Evolutionary conservation across 2,113 vertebrate species (phyloP).

Genomic region (Malurus alboscapulatus): DNA sequence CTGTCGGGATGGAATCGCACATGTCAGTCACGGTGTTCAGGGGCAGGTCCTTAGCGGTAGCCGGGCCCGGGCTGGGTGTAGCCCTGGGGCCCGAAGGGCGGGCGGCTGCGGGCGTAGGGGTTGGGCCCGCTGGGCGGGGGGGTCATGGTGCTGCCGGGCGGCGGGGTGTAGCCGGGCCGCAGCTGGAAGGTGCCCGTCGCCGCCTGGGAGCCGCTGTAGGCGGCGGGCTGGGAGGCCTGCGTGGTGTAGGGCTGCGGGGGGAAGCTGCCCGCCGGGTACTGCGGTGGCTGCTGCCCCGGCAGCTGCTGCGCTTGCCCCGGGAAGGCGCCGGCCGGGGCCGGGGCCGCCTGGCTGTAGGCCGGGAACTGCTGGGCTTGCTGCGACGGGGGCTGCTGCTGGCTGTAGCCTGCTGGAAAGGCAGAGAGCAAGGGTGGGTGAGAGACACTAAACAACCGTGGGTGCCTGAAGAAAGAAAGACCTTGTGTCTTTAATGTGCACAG

Average conservation of each 20-base stretch:
- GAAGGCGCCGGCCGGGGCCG: conserved; percentile 77
- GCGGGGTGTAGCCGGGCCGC: conserved; percentile 86
- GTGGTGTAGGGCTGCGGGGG: conserved; percentile 91
- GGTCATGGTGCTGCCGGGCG: conserved; percentile 85
- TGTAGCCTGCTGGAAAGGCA: conserved; percentile 84
- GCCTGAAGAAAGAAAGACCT: not conserved
- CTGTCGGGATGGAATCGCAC: conserved; percentile 46
- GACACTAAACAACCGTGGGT: accelerated
- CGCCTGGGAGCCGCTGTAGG: conserved; percentile 84
- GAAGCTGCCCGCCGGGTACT: conserved; percentile 86
- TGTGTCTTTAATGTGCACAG: not conserved
- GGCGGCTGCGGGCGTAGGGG: conserved; percentile 91
- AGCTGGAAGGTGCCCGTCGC: conserved; percentile 83
- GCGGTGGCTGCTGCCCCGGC: conserved; percentile 82
- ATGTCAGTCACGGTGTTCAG: not conserved
- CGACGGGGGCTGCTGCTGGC: conserved; percentile 81
- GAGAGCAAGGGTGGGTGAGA: not conserved
- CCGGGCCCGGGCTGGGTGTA: conserved; percentile 95
- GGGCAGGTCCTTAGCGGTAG: conserved; percentile 85
- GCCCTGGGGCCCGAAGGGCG: conserved; percentile 85
- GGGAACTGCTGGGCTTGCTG: conserved; percentile 91
- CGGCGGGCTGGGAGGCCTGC: conserved; percentile 86
- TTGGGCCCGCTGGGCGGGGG: conserved; percentile 88
- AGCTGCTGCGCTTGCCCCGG: conserved; percentile 80
- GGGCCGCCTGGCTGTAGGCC: conserved; percentile 85